Conservation (phyloP, 2,113 vertebrate species). For the Pleuronectes platessa region DNA sequence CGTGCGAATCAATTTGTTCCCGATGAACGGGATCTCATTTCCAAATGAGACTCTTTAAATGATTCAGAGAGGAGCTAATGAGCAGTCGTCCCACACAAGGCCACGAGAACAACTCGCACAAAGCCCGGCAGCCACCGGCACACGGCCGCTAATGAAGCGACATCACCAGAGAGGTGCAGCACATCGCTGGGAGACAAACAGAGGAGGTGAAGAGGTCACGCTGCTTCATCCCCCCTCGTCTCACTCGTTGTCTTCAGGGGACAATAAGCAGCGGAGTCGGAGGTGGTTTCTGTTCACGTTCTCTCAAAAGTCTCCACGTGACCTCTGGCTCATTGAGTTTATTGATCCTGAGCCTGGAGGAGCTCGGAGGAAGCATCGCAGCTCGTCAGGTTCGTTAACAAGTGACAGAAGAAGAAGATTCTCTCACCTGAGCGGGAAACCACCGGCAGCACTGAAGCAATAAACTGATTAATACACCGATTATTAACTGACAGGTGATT, state of each 20-base stretch:
- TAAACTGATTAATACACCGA: not conserved
- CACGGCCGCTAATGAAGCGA: constrained; percentile 16
- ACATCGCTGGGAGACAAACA: constrained; percentile 18
- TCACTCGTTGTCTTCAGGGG: not conserved
- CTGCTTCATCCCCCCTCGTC: not conserved
- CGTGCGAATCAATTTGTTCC: constrained; percentile 22
- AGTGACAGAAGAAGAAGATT: not conserved
- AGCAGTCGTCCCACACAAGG: constrained; percentile 49
- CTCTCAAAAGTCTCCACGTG: not conserved
- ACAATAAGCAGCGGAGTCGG: not conserved
- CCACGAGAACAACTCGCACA: constrained; percentile 32
- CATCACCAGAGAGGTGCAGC: constrained; percentile 9
- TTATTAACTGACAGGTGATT: too few relatives aligned
- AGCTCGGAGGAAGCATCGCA: not conserved
- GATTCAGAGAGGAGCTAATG: constrained; percentile 51
- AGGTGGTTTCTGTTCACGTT: not conserved
- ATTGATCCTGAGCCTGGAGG: constrained; percentile 9
- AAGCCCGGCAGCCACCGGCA: constrained; percentile 23
- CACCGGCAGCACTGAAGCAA: not conserved
- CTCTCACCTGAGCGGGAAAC: not conserved
- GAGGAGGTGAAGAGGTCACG: constrained; percentile 35
- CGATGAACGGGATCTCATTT: constrained; percentile 30
- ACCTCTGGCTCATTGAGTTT: constrained; percentile 10
- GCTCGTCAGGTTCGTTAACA: not conserved
- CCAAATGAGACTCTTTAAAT: constrained; percentile 30